phyloP scores from a whole-genome alignment of 2,888 invertebrate species.

The Barypeithes pellucidus region DNA sequence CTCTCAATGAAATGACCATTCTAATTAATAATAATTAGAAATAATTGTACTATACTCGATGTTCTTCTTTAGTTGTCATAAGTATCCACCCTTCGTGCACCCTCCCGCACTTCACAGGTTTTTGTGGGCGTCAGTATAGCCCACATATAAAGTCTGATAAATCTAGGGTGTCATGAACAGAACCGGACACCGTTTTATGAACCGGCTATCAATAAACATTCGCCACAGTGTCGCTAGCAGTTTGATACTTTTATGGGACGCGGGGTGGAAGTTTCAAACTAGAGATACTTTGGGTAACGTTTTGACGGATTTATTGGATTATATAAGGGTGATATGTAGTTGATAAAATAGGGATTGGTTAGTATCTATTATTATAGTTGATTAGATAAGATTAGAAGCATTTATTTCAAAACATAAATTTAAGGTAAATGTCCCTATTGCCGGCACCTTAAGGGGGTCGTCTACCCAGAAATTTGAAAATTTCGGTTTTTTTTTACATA shows the following conservation, averaged over 20 bases:
- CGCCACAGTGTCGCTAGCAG: slow-evolving; percentile 69
- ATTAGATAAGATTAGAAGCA: not conserved
- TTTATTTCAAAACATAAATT: too few species aligned
- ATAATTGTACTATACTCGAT: not conserved
- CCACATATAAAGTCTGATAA: slow-evolving; percentile 68
- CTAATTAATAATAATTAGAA: not conserved
- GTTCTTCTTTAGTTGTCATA: not conserved
- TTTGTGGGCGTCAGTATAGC: slow-evolving; percentile 64
- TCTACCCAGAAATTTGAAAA: too few species aligned
- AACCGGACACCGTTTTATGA: slow-evolving; percentile 68
- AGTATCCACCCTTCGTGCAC: slow-evolving; percentile 9
- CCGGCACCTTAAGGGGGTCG: too few species aligned
- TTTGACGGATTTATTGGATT: slow-evolving; percentile 41
- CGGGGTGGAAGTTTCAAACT: slow-evolving; percentile 42
- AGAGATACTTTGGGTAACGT: slow-evolving; percentile 34
- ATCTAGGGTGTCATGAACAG: slow-evolving; percentile 68
- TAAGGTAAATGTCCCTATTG: too few species aligned
- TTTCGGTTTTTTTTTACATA: too few species aligned
- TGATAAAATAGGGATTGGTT: not conserved
- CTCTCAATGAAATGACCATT: too few species aligned
- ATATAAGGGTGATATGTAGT: slow-evolving; percentile 3
- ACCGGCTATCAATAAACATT: slow-evolving; percentile 69
- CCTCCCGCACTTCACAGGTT: slow-evolving; percentile 57
- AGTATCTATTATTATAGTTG: too few species aligned
- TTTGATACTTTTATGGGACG: slow-evolving; percentile 56